Conservation (phyloP, 2,797 vertebrate genomes). For the Meda fulgida region DNA sequence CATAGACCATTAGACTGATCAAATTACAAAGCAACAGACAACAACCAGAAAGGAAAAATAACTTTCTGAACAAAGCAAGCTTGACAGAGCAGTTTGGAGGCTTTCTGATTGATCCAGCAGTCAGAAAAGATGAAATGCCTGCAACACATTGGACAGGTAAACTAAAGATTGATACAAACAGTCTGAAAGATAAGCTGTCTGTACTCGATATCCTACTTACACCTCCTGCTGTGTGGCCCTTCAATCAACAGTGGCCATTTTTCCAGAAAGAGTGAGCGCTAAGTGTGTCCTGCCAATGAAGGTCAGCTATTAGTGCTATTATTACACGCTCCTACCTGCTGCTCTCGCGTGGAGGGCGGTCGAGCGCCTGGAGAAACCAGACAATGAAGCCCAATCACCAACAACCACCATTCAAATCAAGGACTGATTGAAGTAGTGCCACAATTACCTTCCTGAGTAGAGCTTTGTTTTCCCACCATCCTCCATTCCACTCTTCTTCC, state of each 20-base stretch:
- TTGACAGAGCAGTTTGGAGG: background rate
- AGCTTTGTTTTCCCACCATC: constrained; percentile 54
- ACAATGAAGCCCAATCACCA: constrained; percentile 64
- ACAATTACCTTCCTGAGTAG: constrained; percentile 61
- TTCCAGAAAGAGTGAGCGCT: background rate
- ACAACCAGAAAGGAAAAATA: background rate
- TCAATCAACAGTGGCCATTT: constrained; percentile 47
- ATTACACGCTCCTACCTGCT: constrained; percentile 29
- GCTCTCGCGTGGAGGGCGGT: constrained; percentile 3
- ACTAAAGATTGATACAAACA: constrained; percentile 44
- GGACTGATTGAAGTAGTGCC: constrained; percentile 64
- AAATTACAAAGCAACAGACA: background rate
- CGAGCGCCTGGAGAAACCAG: constrained; percentile 34
- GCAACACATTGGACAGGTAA: background rate
- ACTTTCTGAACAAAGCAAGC: constrained; percentile 8
- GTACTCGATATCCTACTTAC: background rate
- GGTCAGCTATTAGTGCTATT: constrained; percentile 58
- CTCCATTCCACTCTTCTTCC: constrained; percentile 38
- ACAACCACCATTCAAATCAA: constrained; percentile 60
- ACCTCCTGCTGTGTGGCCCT: constrained; percentile 24
- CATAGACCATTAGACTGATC: background rate
- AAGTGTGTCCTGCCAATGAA: constrained; percentile 34
- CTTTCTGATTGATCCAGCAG: background rate
- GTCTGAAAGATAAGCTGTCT: constrained; percentile 2
- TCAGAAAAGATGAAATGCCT: constrained; percentile 5